Evolutionary conservation across 2,888 invertebrate genomes (phyloP), one percentile per base, ranked within the genome.

Genomic region (Drosophila ustulata): DNA sequence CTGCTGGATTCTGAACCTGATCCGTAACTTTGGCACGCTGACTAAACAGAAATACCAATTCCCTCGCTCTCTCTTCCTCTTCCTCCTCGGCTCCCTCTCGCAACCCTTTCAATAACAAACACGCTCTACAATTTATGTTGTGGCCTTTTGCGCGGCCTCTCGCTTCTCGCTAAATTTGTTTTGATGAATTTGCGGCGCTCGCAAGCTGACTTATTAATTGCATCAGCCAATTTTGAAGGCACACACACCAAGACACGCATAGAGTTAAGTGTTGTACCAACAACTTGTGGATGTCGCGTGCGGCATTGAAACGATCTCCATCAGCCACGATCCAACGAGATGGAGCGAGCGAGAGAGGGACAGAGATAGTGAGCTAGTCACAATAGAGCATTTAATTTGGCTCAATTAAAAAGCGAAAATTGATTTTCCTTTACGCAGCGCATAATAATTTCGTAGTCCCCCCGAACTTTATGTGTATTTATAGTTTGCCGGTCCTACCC

Each of bases 191-290:
- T 62, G 67, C 25, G 57, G 28, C 25, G 58, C 43, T 64, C 49
- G 75, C 64, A 79, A 66, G 67, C 39, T 37, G 56, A 68, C 41
- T 85, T 81, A 82, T 72, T 66, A 75, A 80, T 80, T 78, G 56
- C 84, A 71, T 78, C 88, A 82, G 76, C 76, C 79, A 79, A 65
- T 75, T 75, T 79, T 8, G 23, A 55, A 49, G 37, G 25, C 49
- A 56, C 58, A 43, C 49, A 64, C 13, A 43, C 18, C 8, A 8
- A 32, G 9, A 46, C 47, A 63, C 18, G 25, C 18, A n/a, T 8
- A 5, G 13, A 37, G 26, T 58, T 58, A 50, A 56, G 43, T 67
- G 56, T 55, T 28, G 23, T 43, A 37, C 45, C 41, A 32, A 50
- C 49, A 45, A 45, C 50, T 62, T 56, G 51, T 56, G 37, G 34